Base-by-base conservation (phyloP, 2,888 invertebrate species). In the Enoplolaimus lenunculus region DNA sequence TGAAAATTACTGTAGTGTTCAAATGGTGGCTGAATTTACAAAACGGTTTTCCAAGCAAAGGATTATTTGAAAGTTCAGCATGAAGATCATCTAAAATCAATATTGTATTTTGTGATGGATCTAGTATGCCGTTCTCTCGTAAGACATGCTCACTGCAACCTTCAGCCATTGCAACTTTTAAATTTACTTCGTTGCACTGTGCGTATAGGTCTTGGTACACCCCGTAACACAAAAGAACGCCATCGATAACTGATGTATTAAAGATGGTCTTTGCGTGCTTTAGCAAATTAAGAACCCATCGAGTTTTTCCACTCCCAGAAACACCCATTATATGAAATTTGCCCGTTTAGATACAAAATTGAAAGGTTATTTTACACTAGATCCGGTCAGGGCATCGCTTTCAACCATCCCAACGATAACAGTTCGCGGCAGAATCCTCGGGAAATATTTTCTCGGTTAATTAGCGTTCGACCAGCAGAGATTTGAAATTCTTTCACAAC, bases 391-490 rank as follows among this genome's bases (percentile, higher is more conserved):
- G 64, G 30, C 7, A 13, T 28, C 21, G 26, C 57, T 57, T 21
- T 57, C 57, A 21, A 57, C 26, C 26, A 57, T 26, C 21, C 57
- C 57, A 30, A 62, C 64, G 7, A 62, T 62, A 30, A 31, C 64
- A 62, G 28, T n/a, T 13, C 64, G 29, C 7, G 64, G 64, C 7
- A 62, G 64, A 16, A 21, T 13, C 64, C 64, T 31, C 29, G 29
- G 7, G 64, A 62, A 30, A 62, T 28, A 31, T 62, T 62, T 62
- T 62, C 64, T 16, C 64, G 64, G 33, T 62, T 62, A n/a, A 62
- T 62, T 28, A 62, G 33, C 16, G 64, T 62, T 7, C 30, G 29
- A 7, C 64, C 64, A 13, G 64, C 64, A 62, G 64, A 30, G 28
- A 62, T 62, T 31, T 62, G 64, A 62, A 62, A 62, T 31, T 28